Evolutionary conservation across 1,140 invertebrate species (phyloP).

Genomic region (Papilio xuthus): DNA sequence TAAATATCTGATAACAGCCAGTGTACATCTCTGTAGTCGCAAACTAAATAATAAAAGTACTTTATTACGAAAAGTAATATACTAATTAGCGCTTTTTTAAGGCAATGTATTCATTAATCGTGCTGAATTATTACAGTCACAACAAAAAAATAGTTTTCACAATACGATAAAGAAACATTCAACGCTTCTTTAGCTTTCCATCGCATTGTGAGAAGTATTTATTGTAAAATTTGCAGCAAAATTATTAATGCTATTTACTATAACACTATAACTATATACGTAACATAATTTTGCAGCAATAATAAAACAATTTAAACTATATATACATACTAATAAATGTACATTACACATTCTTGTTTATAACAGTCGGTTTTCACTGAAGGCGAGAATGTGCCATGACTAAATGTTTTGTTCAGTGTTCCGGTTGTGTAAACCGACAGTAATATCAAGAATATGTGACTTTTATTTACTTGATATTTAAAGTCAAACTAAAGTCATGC

Average conservation of each 20-base stretch:
- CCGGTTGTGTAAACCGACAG: background rate
- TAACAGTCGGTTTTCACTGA: background rate
- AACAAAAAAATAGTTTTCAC: conserved; percentile 30
- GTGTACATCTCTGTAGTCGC: background rate
- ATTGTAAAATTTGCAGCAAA: background rate
- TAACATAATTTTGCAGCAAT: background rate
- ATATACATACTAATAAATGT: background rate
- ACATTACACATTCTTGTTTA: background rate
- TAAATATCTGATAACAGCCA: background rate
- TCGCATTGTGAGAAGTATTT: background rate
- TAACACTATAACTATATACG: background rate
- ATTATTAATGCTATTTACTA: background rate
- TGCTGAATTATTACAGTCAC: conserved; percentile 33
- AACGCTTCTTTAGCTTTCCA: background rate
- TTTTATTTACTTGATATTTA: background rate
- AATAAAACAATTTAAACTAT: background rate
- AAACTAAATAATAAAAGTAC: conserved; percentile 17
- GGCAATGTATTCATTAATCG: conserved; percentile 19
- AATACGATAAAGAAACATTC: background rate
- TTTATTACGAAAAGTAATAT: background rate
- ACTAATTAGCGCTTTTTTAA: background rate
- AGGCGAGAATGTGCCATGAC: too few species aligned
- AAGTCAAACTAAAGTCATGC: conserved; percentile 18
- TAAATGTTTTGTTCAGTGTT: too few species aligned
- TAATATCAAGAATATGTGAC: background rate